phyloP scores from a whole-genome alignment of 2,888 invertebrate species.

The Alviniconcha strummeri region DNA sequence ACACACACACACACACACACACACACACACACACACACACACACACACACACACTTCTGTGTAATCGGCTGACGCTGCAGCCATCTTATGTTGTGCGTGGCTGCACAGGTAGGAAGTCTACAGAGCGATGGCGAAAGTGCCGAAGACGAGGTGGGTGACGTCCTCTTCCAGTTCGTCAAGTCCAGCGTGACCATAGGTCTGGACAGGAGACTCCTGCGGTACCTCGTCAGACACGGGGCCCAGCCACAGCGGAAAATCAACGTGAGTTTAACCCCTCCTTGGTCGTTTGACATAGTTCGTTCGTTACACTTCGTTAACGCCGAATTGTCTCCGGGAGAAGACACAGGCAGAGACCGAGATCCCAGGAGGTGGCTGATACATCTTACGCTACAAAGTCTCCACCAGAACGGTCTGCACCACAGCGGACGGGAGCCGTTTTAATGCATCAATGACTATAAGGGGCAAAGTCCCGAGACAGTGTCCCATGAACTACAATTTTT shows the following conservation, averaged over 20 bases:
- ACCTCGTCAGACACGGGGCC: conserved; percentile 56
- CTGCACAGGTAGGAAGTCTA: conserved; percentile 40
- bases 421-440: neutral
- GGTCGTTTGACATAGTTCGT: no score
- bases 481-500: no score
- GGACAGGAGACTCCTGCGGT: conserved; percentile 51
- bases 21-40: no score
- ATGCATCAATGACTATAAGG: no score
- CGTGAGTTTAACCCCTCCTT: conserved; percentile 25
- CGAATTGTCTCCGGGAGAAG: no score
- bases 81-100: neutral
- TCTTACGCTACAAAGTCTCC: no score
- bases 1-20: neutral
- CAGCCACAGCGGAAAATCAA: conserved; percentile 51
- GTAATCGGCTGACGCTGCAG: no score
- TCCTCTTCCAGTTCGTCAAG: conserved; percentile 58
- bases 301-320: no score
- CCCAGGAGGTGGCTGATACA: no score
- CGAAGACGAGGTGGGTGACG: conserved; percentile 48
- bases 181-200: conserved; percentile 54
- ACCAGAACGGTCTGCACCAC: neutral
- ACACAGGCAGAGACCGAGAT: no score
- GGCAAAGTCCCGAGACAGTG: no score
- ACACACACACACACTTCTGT: no score
- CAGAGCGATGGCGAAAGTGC: conserved; percentile 41